Base-by-base conservation (phyloP, 2,113 vertebrate genomes). In the Gymnocephalus cernua region DNA sequence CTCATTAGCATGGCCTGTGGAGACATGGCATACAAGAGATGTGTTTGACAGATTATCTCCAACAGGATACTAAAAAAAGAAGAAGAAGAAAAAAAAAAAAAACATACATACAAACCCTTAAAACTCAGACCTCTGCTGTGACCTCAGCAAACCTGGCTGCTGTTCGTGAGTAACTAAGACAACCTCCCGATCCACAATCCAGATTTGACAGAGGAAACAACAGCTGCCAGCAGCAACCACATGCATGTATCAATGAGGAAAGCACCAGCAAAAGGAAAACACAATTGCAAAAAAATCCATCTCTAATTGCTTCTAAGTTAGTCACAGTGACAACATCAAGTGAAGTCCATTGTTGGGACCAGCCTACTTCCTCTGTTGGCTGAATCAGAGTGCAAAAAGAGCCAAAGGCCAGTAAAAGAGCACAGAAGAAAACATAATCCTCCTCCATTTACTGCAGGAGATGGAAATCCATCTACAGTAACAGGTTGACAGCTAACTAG, bases 1-100 rank as follows among this genome's bases (percentile, higher is more conserved):
- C 97, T 99, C 96, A 99, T 97, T 89, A 99, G 94, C 96, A 97
- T 96, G 92, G 97, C 96, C 98, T 99, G 94, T 89, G 83, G 90
- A 81, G 64, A 88, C 3, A 8, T 51, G 70, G 77, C 86, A 83
- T 45, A 73, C 72, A 57, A 59, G 29, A 69, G 53, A 84, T 21
- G 53, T 76, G 83, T 87, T 41, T 83, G 72, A 82, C 35, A 59
- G 47, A 72, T 27, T 14, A 74, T 59, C 29, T 70, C 54, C 47
- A 70, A 83, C 59, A 68, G 56, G 35, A 83, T 9, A 29, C 38
- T 9, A 27, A 53, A 19, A 53, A 77, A 83, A 79, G 70, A 13
- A 56, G 23, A 64, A 38, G 1, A 32, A 53, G 8, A 9, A 63
- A 85, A 77, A 79, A 13, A 58, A 58, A n/a, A 38, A 32, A 23